A percentile compares a stretch with the other conserved stretches of the same genome.
Conservation (phyloP, 2,888 invertebrate genomes). For the Ormyrus pomaceus region DNA sequence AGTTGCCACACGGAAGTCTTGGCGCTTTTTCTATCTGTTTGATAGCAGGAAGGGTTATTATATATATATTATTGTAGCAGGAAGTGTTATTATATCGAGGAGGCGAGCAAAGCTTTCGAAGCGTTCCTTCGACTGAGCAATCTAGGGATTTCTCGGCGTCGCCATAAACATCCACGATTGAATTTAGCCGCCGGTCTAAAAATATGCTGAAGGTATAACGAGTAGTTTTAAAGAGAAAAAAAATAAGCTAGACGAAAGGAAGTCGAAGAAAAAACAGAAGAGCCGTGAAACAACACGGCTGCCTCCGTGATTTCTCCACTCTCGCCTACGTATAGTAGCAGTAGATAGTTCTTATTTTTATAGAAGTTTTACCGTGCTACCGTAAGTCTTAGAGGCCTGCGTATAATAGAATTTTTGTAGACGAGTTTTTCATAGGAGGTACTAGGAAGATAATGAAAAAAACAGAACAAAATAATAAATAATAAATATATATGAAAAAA, state of each 20-base stretch:
- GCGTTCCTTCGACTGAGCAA: not conserved
- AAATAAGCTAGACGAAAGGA: conserved; percentile 35
- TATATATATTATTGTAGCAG: not conserved
- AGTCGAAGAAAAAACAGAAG: conserved; percentile 47
- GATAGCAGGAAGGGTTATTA: too few species aligned
- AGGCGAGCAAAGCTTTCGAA: conserved; percentile 1
- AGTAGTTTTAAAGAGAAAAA: conserved; percentile 37
- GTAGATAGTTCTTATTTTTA: conserved; percentile 66
- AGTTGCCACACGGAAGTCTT: too few species aligned
- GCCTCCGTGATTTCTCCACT: conserved; percentile 54
- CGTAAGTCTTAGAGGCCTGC: conserved; percentile 75
- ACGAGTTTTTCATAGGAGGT: conserved; percentile 57
- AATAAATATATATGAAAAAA: conserved; percentile 37
- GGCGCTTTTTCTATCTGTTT: too few species aligned
- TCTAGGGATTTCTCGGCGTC: conserved; percentile 21
- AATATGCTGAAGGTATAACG: conserved; percentile 25
- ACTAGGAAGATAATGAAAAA: conserved; percentile 46
- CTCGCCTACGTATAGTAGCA: conserved; percentile 56
- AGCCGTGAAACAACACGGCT: conserved; percentile 31
- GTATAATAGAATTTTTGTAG: conserved; percentile 61
- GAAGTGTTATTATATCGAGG: not conserved
- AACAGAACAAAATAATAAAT: conserved; percentile 48
- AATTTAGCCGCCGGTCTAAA: conserved; percentile 29
- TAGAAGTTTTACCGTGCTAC: conserved; percentile 66
- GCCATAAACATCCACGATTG: conserved; percentile 30